These are phyloP conservation scores for Halisarca cf. caerulea DNA, from an alignment of 37 sponge, comb jelly and placozoan species.

Conservation along the genomic window DNA sequence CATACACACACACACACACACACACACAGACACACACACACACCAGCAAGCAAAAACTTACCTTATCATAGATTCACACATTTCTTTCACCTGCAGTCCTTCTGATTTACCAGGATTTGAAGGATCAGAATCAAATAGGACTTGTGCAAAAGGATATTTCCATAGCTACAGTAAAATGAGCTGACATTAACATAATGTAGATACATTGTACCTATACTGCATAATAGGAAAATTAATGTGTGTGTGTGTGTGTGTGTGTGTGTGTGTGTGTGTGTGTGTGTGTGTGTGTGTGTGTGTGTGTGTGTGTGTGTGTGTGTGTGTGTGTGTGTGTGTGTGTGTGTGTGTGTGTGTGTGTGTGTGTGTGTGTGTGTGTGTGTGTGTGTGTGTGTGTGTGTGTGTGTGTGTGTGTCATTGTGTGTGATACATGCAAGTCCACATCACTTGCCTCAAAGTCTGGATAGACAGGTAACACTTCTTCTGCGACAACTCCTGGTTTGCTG, in stretches of 20 bases:
- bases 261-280: background rate
- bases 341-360: background rate
- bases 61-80: constrained; percentile 95
- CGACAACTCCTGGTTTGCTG: constrained; percentile 92
- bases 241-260: constrained; percentile 4
- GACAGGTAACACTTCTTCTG: constrained; percentile 80
- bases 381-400: background rate
- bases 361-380: background rate
- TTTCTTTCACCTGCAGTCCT: constrained; percentile 59
- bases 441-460: constrained; percentile 93
- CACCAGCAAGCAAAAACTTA: too few relatives aligned
- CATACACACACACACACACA: background rate
- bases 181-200: background rate
- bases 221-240: background rate
- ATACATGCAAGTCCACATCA: too few relatives aligned
- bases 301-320: background rate
- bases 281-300: background rate
- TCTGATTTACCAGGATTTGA: constrained; percentile 47
- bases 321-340: background rate
- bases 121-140: constrained; percentile 96
- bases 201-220: background rate
- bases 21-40: background rate
- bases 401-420: background rate
- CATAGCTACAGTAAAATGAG: constrained; percentile 68
- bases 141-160: constrained; percentile 96